Evolutionary conservation across 1,140 invertebrate species (phyloP), one percentile per base, ranked within the genome.

Genomic region (Monomorium pharaonis): DNA sequence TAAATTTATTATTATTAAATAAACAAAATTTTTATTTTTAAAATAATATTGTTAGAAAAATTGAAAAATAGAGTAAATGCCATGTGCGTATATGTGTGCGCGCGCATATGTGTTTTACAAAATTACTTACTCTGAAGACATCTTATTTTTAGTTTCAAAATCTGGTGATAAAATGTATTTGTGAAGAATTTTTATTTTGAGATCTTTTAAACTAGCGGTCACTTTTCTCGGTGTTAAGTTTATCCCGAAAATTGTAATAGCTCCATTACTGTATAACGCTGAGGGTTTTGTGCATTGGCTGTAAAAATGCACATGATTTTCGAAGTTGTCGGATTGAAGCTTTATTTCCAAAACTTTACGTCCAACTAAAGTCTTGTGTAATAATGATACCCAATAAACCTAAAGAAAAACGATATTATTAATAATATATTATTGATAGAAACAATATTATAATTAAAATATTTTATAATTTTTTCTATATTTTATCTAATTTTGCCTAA

Each of bases 301-400:
- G 85, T 94, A 95, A 49, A 95, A 90, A 33, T 95, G 91, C 6
- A 95, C 75, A 49, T 94, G 88, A 30, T 90, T 92, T 21, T 91
- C 86, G 83, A n/a, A n/a, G n/a, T 94, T 93, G 44, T 86, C 90
- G 18, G 87, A 86, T 47, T 83, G 76, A 37, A 94, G 85, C 85
- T 89, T 93, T 1, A 91, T 85, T 30, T 95, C 94, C 42, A 96
- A 90, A 27, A 95, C 95, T 92, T 94, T 89, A 10, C 86, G 90
- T 0, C 95, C 95, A 1, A 95, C 94, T 44, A 96, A 88, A 54
- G 84, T 93, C 90, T 96, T 96, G 88, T 96, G 93, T 9, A 96
- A 91, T 18, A 95, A 75, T 0, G 95, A 95, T 18, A 95, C 93
- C 94, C 95, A 96, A 87, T 94, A 96, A 87, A 95, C 94, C 95